These are phyloP conservation scores for Acleris holmiana DNA, from an alignment of 2,888 invertebrate genomes.

Conservation along the genomic window DNA sequence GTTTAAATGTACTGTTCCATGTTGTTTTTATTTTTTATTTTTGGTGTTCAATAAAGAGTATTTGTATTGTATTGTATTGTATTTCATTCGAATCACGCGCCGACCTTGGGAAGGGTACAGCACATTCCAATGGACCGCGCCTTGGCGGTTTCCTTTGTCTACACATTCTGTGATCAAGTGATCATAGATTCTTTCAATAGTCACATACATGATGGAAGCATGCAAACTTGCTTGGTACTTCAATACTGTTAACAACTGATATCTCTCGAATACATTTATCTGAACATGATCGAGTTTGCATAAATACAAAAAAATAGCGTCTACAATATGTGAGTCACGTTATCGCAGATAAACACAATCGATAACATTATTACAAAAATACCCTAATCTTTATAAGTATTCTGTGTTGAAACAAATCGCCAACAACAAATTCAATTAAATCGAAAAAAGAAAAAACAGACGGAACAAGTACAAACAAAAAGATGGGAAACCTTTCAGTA, in stretches of 20 bases:
- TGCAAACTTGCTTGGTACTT: constrained; percentile 5
- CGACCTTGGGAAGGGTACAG: constrained; percentile 58
- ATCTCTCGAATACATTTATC: not conserved
- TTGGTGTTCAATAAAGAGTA: too few species aligned
- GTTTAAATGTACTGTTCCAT: too few species aligned
- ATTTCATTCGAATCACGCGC: constrained; percentile 47
- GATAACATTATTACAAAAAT: not conserved
- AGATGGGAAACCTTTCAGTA: not conserved
- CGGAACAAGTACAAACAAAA: not conserved
- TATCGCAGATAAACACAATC: not conserved
- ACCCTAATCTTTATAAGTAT: not conserved
- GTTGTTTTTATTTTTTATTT: too few species aligned
- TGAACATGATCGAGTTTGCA: not conserved
- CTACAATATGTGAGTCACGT: constrained; percentile 8
- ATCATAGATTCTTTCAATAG: constrained; percentile 2
- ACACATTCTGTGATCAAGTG: not conserved
- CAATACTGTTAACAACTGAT: not conserved
- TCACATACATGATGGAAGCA: constrained; percentile 7
- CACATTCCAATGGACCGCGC: not conserved
- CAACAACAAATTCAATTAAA: not conserved
- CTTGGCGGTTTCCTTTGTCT: constrained; percentile 7
- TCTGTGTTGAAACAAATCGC: not conserved
- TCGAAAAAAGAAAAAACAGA: not conserved
- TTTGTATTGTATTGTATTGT: too few species aligned
- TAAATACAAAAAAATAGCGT: constrained; percentile 3